Percentiles rank a stretch among this genome's conserved stretches.
phyloP scores from a whole-genome alignment of 2,113 vertebrate genomes.

The Monopterus albus region DNA sequence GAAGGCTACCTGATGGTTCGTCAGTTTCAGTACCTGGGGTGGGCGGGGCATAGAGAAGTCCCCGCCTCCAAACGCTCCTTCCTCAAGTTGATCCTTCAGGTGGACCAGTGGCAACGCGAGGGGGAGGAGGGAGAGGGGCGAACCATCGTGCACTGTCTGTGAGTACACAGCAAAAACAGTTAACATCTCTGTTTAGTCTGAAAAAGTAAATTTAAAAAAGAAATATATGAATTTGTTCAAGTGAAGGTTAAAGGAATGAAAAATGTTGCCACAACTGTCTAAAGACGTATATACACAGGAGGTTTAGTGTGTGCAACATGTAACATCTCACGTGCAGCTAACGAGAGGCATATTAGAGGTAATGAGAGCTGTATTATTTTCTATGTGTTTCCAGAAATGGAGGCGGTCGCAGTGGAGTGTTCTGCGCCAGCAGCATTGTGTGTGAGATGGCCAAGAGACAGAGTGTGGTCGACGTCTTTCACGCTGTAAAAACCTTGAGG shows the following conservation, averaged over 20 bases:
- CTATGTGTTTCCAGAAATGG: conserved; percentile 85
- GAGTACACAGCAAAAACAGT: conserved; percentile 73
- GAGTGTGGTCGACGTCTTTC: conserved; percentile 97
- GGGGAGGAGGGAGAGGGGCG: conserved; percentile 97
- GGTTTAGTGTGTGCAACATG: too few relatives aligned
- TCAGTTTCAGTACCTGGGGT: conserved; percentile 98
- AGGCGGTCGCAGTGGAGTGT: conserved; percentile 95
- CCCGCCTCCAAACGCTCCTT: conserved; percentile 97
- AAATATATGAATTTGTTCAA: neutral
- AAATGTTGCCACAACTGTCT: neutral
- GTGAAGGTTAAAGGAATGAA: neutral
- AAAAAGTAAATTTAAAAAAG: neutral
- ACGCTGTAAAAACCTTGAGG: conserved; percentile 95
- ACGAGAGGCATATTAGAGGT: too few relatives aligned
- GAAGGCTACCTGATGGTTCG: conserved; percentile 99
- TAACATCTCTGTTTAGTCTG: too few relatives aligned
- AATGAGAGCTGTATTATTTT: neutral
- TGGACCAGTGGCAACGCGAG: conserved; percentile 99
- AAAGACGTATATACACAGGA: too few relatives aligned
- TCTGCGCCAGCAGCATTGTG: conserved; percentile 97
- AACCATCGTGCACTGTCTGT: conserved; percentile 97
- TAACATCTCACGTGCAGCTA: too few relatives aligned
- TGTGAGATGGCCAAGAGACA: conserved; percentile 99
- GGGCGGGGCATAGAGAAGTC: conserved; percentile 95
- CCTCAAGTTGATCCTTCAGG: conserved; percentile 96